Conservation (phyloP, 2,888 invertebrate species). For the Ariolimax columbianus region DNA sequence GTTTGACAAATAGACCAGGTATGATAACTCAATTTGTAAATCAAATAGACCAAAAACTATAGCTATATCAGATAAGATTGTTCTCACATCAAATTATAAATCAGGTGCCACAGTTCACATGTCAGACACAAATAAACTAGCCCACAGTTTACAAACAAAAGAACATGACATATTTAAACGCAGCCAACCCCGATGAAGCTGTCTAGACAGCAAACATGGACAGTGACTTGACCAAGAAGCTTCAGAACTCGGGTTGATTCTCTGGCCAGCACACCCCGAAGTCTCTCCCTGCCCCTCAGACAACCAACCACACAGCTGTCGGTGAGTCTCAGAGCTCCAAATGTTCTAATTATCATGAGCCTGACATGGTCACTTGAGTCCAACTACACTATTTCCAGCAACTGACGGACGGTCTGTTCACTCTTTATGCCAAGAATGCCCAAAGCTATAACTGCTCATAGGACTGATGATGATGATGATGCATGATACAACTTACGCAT, state of each 20-base stretch:
- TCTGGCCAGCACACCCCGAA: conserved; percentile 70
- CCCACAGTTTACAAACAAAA: too few species aligned
- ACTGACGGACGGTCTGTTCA: conserved; percentile 71
- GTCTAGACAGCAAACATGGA: background rate
- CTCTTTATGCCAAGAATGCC: conserved; percentile 77
- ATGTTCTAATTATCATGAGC: conserved; percentile 74
- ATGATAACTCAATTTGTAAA: too few species aligned
- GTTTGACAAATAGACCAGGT: too few species aligned
- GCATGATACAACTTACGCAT: conserved; percentile 45
- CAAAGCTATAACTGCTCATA: too few species aligned
- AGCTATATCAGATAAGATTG: too few species aligned
- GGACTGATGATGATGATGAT: too few species aligned
- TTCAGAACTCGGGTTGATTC: conserved; percentile 19
- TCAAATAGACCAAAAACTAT: too few species aligned
- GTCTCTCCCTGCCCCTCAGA: conserved; percentile 71
- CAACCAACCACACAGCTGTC: conserved; percentile 71
- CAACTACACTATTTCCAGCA: conserved; percentile 77
- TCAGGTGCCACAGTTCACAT: too few species aligned
- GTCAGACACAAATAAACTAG: too few species aligned
- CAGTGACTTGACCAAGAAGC: conserved; percentile 1
- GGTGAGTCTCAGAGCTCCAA: conserved; percentile 67
- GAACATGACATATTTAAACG: too few species aligned
- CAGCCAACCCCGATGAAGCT: too few species aligned
- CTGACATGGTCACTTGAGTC: conserved; percentile 77
- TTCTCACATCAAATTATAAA: too few species aligned